Evolutionary conservation across 1,140 invertebrate species (phyloP).

Genomic region (Pseudomyrmex concolor): DNA sequence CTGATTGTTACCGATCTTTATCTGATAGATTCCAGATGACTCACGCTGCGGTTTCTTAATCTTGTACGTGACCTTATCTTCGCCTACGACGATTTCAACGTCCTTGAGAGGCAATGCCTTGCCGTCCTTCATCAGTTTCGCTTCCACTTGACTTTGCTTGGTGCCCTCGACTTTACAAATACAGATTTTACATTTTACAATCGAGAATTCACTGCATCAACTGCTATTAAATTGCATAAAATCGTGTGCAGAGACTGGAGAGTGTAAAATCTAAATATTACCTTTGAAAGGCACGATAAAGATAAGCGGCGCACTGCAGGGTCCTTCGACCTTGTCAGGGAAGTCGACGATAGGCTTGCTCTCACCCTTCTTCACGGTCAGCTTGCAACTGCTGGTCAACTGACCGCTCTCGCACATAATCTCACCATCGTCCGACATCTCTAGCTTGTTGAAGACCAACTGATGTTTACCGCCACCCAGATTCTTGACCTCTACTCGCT

Average conservation of each 20-base stretch:
- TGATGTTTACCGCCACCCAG: conserved; percentile 96
- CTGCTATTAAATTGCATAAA: conserved; percentile 5
- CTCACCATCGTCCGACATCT: conserved; percentile 93
- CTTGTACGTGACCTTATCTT: conserved; percentile 95
- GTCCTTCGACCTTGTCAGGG: conserved; percentile 92
- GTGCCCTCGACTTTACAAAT: conserved; percentile 91
- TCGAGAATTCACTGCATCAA: neutral
- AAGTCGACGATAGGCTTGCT: conserved; percentile 92
- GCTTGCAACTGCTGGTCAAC: conserved; percentile 91
- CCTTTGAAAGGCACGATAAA: conserved; percentile 97
- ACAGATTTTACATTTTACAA: neutral
- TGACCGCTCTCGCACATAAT: conserved; percentile 94
- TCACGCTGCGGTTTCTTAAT: conserved; percentile 95
- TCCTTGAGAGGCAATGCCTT: conserved; percentile 94
- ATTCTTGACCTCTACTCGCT: conserved; percentile 95
- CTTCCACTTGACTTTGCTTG: conserved; percentile 93
- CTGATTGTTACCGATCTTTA: conserved; percentile 94
- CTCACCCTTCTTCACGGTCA: conserved; percentile 94
- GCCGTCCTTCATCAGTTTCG: conserved; percentile 95
- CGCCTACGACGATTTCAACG: conserved; percentile 94
- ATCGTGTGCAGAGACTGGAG: neutral
- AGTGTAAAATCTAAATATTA: conserved; percentile 80
- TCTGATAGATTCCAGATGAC: conserved; percentile 92
- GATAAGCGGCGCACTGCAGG: conserved; percentile 91
- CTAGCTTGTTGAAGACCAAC: conserved; percentile 93